phyloP scores from a whole-genome alignment of 2,797 vertebrate species.

The Poecilia velifera region DNA sequence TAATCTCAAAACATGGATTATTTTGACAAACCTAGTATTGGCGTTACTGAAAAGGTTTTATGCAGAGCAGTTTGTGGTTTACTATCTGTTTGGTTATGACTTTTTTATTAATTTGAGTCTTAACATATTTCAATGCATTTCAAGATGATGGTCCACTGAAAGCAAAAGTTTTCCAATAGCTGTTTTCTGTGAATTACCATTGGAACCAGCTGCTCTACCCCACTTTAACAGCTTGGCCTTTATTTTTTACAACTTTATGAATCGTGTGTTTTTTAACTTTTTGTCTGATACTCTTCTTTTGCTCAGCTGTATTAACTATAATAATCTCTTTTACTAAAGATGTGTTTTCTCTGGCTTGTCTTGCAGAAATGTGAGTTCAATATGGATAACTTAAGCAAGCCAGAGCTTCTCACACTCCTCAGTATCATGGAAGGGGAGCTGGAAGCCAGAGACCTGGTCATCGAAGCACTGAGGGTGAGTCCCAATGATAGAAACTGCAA shows the following conservation, averaged over 20 bases:
- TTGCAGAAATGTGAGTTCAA: conserved; percentile 95
- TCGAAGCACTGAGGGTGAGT: conserved; percentile 96
- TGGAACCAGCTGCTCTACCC: neutral
- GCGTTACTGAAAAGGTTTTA: neutral
- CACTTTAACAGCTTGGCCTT: neutral
- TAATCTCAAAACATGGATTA: neutral
- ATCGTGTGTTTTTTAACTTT: neutral
- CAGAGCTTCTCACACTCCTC: conserved; percentile 92
- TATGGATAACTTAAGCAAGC: conserved; percentile 95
- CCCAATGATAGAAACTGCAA: conserved; percentile 11
- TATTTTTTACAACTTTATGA: neutral
- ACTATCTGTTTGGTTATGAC: neutral
- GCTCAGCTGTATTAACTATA: neutral
- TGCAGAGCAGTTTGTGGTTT: neutral
- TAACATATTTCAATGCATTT: neutral
- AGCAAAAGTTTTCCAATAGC: neutral
- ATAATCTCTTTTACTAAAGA: neutral
- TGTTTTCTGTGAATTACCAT: neutral
- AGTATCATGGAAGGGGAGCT: conserved; percentile 98
- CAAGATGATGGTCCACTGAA: neutral
- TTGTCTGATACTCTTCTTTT: neutral
- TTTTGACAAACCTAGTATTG: neutral
- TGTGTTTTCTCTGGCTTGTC: conserved; percentile 14
- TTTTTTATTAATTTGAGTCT: neutral
- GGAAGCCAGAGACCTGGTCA: conserved; percentile 96